Evolutionary conservation across 1,140 invertebrate species (phyloP), one percentile per base, ranked within the genome.

Genomic region (Oryctes rhinoceros): DNA sequence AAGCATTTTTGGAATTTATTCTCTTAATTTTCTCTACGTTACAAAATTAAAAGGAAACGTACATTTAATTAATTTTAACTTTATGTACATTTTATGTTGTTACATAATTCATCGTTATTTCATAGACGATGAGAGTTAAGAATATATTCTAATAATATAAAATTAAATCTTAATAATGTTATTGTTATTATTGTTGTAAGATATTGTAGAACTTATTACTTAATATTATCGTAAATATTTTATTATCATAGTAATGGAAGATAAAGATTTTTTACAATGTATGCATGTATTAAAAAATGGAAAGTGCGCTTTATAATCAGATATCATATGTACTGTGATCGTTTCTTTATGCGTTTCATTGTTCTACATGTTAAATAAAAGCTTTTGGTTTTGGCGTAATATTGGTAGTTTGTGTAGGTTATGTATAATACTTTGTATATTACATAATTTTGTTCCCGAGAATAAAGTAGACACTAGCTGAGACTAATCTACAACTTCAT

Each of bases 231-330:
- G 9, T 62, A 71, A 71, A 35, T 71, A 37, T 37, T 2, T 71
- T 71, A 71, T 71, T 71, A 71, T 71, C 35, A 71, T 71, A 35
- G 37, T 71, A 35, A 71, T 71, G 65, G 65, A 71, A 71, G 65
- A 71, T 71, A 71, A 24, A 71, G 65, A 71, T 71, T 71, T 71
- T 59, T 71, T 71, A 71, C 35, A 35, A 71, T 71, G 20, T 30
- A 30, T 30, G 24, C 2, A 30, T 30, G 24, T 71, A 71, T 9
- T 71, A 11, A 71, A 71, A 71, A 71, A 62, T 18, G 15, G 15
- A 71, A 71, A 24, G 65, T 71, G 65, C 65, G 24, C 35, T 71
- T 71, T 35, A 37, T 71, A 35, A 35, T 71, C 5, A 13, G 35
- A 71, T 71, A 44, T 71, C 35, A 15, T 62, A 62, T 71, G 65